These are phyloP conservation scores for Myotis myotis DNA, from an alignment of 2,797 vertebrate species.

Conservation along the genomic window DNA sequence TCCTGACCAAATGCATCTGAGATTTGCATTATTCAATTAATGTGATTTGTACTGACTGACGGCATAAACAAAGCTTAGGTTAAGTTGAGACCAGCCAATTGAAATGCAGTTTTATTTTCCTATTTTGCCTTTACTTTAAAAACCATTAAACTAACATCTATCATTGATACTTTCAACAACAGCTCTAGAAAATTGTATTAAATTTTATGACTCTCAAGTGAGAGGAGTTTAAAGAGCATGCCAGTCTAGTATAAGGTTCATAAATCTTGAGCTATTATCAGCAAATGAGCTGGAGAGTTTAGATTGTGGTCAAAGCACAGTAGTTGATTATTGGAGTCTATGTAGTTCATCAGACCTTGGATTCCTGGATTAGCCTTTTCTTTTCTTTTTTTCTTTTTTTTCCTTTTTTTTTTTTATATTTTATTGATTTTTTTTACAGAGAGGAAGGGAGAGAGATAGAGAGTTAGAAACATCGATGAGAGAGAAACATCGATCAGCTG, in stretches of 20 bases:
- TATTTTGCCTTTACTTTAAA: constrained; percentile 54
- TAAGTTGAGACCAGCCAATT: constrained; percentile 3
- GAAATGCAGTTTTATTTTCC: constrained; percentile 54
- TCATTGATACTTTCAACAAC: constrained; percentile 57
- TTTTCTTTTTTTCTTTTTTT: too few relatives aligned
- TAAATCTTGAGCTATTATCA: constrained; percentile 66
- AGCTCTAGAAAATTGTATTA: constrained; percentile 49
- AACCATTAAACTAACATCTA: constrained; percentile 11
- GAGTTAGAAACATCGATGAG: too few relatives aligned
- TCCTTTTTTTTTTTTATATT: too few relatives aligned
- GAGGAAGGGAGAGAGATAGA: too few relatives aligned
- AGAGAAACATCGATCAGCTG: too few relatives aligned
- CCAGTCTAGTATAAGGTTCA: constrained; percentile 54
- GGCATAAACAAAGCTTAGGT: constrained; percentile 25
- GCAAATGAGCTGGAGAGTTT: constrained; percentile 33
- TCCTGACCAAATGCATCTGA: constrained; percentile 17
- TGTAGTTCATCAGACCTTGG: background rate
- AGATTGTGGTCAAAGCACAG: background rate
- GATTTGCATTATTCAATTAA: constrained; percentile 22
- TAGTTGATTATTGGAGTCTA: constrained; percentile 41
- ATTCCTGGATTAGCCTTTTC: background rate
- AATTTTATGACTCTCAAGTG: constrained; percentile 64
- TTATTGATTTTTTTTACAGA: too few relatives aligned
- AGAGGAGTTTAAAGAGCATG: constrained; percentile 61
- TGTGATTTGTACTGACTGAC: background rate